Percentiles rank a stretch among this genome's conserved stretches.
These are phyloP conservation scores for Nomada ferruginata DNA, from an alignment of 2,888 invertebrate species.

Conservation along the genomic window DNA sequence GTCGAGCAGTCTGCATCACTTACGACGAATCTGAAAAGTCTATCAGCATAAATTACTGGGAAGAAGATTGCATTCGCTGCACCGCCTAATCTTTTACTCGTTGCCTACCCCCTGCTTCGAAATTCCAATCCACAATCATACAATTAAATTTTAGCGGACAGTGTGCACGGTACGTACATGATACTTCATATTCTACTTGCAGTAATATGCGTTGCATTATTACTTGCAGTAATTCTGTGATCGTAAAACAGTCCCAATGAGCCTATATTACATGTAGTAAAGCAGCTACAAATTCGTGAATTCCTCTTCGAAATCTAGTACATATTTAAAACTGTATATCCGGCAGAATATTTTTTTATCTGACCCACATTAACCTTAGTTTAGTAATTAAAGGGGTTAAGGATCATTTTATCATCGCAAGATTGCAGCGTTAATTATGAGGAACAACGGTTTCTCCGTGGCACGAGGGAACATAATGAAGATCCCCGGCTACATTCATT, in stretches of 20 bases:
- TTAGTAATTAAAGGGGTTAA: constrained; percentile 26
- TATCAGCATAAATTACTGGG: constrained; percentile 54
- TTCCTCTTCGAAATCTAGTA: not conserved
- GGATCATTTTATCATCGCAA: not conserved
- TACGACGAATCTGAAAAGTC: constrained; percentile 57
- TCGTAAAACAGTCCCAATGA: too few relatives aligned
- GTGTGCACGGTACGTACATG: not conserved
- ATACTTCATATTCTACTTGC: not conserved
- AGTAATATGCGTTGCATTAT: not conserved
- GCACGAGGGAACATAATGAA: constrained; percentile 19
- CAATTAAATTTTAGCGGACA: constrained; percentile 54
- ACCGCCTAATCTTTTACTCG: constrained; percentile 46
- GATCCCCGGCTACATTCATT: constrained; percentile 10
- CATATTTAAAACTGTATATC: not conserved
- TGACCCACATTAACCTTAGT: constrained; percentile 23
- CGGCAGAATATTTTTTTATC: constrained; percentile 9
- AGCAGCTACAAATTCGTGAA: too few relatives aligned
- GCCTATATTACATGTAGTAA: too few relatives aligned
- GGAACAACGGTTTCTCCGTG: constrained; percentile 21
- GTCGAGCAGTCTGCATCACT: constrained; percentile 30
- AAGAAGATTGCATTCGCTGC: constrained; percentile 49
- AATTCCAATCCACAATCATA: constrained; percentile 61
- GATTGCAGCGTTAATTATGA: constrained; percentile 34
- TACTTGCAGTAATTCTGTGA: not conserved
- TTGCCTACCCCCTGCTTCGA: constrained; percentile 33